Evolutionary conservation across 1,140 invertebrate species (phyloP), one percentile per base, ranked within the genome.

Genomic region (Melipona quadrifasciata): DNA sequence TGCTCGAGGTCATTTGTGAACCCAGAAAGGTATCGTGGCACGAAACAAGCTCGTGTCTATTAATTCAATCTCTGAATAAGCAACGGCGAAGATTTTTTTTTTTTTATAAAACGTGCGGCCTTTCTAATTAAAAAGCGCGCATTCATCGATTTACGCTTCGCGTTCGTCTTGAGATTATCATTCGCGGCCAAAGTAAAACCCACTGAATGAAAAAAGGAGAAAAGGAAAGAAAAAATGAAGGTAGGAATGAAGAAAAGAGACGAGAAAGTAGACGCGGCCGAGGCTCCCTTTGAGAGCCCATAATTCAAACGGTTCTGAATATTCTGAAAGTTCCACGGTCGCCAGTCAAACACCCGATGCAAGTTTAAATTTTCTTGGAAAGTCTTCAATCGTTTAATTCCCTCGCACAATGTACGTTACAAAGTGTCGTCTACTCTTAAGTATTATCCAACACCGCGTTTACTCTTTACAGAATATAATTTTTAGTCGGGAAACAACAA

Each of bases 41-140:
- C 27, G 51, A 2, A 57, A 77, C 16, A 74, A 55, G 21, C 31
- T 39, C 11, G n/a, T 61, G 55, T 58, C 19, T 61, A 79, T 83
- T 83, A 77, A 83, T 78, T 79, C 19, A 64, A 24, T 72, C 47
- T 80, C 47, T 65, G 68, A 84, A 84, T 65, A 79, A 61, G 68
- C 76, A 78, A 14, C 51, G 24, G 27, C 17, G 76, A 14, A 31
- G 10, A 47, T 47, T 47, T 10, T 39, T 39, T 39, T 47, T 72
- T 67, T 78, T 80, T 84, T 65, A 55, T 84, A 72, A 72, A 73
- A 64, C 82, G 68, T 6, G 67, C 67, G 55, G 65, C 70, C 65
- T 76, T 80, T 84, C 84, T 89, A 86, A 89, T 89, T 89, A 84
- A 88, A 89, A 77, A 34, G 57, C 68, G 53, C 76, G 21, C 65